Base-by-base conservation (phyloP, 2,797 vertebrate species). In the Pseudomugil gertrudae region DNA sequence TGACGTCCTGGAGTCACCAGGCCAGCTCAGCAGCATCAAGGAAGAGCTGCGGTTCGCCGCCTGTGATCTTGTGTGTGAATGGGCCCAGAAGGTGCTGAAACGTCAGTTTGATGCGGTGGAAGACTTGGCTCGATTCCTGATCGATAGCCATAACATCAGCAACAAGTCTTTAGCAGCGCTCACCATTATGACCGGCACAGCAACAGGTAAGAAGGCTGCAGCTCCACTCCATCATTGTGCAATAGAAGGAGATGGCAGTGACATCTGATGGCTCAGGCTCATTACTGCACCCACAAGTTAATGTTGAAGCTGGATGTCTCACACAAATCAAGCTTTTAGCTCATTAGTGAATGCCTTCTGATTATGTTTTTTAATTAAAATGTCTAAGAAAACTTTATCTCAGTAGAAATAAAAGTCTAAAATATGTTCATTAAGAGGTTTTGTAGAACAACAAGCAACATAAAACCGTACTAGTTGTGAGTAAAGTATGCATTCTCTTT, bases 21-120 rank as follows among this genome's bases (percentile, higher is more conserved):
- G 94, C 66, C 96, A 96, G 80, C 92, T 96, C 76, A 94, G 94
- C 71, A 94, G 90, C 74, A 95, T 94, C 17, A 97, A 98, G 78
- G 97, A 98, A 75, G 97, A 99, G 74, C 95, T 99, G 32, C 93
- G 95, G 29, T 95, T 95, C 52, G 96, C 98, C 0, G 97, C 98
- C 78, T 99, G 98, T 81, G 95, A 96, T 61, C 95, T 99, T 63
- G 98, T 99, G 63, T 99, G 98, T 48, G 98, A 99, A 72, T 99
- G 98, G 98, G 98, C 98, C 76, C 98, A 99, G 88, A 99, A 99
- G 89, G 97, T 99, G 84, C 92, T 99, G 81, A 98, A 98, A 90
- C 96, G 97, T 47, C 96, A 97, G 81, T 99, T 99, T 80, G 96
- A 98, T 71, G 95, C 94, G 0, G 96, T 99, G 73, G 90, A 98